Conservation (phyloP, 2,113 vertebrate genomes). For the Pachycephala philippinensis region DNA sequence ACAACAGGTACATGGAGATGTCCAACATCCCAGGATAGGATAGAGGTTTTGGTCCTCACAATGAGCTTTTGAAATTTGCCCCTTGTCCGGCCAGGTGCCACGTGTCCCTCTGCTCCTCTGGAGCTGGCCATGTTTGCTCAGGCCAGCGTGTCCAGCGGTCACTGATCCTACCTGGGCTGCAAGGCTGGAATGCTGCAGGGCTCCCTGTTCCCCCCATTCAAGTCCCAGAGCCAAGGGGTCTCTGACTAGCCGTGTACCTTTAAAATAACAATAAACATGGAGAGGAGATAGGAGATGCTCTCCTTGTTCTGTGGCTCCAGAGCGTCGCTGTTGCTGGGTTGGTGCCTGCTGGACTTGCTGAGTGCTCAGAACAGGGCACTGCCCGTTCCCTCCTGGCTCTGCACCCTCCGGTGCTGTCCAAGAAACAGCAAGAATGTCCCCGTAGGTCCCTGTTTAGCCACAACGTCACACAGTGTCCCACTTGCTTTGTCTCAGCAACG, state of each 20-base stretch:
- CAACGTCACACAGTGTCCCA: neutral
- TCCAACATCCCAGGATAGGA: neutral
- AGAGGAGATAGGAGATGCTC: neutral
- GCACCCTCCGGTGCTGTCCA: neutral
- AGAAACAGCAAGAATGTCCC: neutral
- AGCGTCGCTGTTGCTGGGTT: neutral
- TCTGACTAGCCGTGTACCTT: neutral
- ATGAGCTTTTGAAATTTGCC: neutral
- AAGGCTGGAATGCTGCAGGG: neutral
- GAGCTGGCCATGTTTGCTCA: neutral
- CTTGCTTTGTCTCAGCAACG: neutral
- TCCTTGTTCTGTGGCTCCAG: neutral
- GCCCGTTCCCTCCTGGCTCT: neutral
- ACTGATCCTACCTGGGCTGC: neutral
- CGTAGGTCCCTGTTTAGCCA: neutral
- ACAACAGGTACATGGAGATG: neutral
- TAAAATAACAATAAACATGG: conserved; percentile 4
- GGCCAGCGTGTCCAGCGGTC: neutral
- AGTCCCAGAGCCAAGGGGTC: neutral
- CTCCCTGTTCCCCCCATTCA: neutral
- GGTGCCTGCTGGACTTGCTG: neutral
- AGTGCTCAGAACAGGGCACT: neutral
- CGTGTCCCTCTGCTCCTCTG: neutral
- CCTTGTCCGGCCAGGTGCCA: neutral
- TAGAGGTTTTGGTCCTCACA: neutral